Conservation (phyloP, 2,113 vertebrate species). For the Zosterops lateralis region DNA sequence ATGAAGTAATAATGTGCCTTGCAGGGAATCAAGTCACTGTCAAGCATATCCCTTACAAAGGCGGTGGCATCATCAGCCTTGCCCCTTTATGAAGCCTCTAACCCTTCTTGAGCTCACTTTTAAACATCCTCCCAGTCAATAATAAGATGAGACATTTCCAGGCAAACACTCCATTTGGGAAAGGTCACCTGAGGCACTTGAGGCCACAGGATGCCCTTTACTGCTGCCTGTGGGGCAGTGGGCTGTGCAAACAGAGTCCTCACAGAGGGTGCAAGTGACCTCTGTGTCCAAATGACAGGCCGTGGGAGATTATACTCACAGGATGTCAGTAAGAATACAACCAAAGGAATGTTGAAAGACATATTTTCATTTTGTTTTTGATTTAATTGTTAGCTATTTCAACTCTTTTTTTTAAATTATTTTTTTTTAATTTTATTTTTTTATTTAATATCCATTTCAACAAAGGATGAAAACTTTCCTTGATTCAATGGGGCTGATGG, state of each 20-base stretch:
- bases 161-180: neutral
- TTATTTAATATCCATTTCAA: neutral
- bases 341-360: neutral
- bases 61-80: neutral
- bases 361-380: neutral
- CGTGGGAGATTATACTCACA: neutral
- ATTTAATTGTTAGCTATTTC: neutral
- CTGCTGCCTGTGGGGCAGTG: neutral
- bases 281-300: neutral
- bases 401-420: neutral
- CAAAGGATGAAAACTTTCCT: neutral
- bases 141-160: neutral
- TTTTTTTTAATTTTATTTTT: too few relatives aligned
- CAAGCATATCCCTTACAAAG: neutral
- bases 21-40: neutral
- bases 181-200: neutral
- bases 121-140: neutral
- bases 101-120: neutral
- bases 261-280: neutral
- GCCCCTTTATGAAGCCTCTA: neutral
- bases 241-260: neutral
- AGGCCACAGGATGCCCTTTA: neutral
- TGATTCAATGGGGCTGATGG: accelerated
- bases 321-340: neutral
- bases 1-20: neutral